Base-by-base conservation (phyloP, 2,797 vertebrate species). In the Diplodus sargus region DNA sequence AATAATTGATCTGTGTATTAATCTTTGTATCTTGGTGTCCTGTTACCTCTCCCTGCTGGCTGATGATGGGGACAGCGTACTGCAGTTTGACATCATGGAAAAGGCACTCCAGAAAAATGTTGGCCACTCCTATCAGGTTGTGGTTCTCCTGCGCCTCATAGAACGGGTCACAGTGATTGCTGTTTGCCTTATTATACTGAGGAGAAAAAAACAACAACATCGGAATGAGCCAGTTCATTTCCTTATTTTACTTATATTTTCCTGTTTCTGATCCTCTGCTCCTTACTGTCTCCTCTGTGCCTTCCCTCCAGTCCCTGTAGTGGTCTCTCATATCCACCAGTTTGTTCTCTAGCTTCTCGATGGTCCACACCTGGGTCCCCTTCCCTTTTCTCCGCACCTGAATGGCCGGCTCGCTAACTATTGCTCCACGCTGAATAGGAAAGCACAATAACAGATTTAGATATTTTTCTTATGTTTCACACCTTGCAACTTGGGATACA, bases 121-220 rank as follows among this genome's bases (percentile, higher is more conserved):
- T 99, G 61, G 98, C 98, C 0, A 99, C 98, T 0, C 98, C 98
- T 0, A 99, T 99, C 25, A 99, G 91, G 91, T 99, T 99, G 94
- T 99, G 98, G 88, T 99, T 99, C 91, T 99, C 98, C 82, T 99
- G 98, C 0, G 97, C 97, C 93, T 99, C 98, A 0, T 98, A 99
- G 89, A 99, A 99, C 20, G 97, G 97, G 79, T 99, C 97, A 0
- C 95, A 94, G 54, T 93, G 94, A 83, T 96, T 97, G 85, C 90
- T 95, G 20, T 90, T 95, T 54, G 93, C 85, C 85, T 95, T 96
- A 85, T 90, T 94, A 59, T 91, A 87, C 97, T 99, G 91, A 42
- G 39, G 79, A 75, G 17, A 78, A 70, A 57, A 17, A 9, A 13
- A 28, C 28, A 28, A 43, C 14, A 54, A 5, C 14, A 54, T 5